phyloP scores from a whole-genome alignment of 2,797 vertebrate species.

The Sylvilagus floridanus region DNA sequence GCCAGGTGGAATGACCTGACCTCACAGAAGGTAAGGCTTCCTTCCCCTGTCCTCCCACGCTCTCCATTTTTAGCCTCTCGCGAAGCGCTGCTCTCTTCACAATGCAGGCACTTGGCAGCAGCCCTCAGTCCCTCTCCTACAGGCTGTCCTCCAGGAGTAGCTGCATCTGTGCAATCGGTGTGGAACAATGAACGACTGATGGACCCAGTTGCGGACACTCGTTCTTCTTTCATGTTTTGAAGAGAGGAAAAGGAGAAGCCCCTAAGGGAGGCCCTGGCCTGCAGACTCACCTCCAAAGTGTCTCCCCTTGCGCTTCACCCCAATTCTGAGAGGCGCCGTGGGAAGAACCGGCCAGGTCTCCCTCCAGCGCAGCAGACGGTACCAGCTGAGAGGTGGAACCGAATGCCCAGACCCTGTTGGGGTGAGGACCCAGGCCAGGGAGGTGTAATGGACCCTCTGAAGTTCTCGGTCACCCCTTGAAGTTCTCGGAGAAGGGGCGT shows the following conservation, averaged over 20 bases:
- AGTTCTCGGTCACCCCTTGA: no score
- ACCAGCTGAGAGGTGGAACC: no score
- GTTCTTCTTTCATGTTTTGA: neutral
- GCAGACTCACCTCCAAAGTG: neutral
- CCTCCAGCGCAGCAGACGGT: no score
- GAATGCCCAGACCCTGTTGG: no score
- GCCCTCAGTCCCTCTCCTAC: fast-evolving
- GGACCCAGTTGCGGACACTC: neutral
- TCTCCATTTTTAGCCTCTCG: neutral
- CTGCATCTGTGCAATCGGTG: fast-evolving
- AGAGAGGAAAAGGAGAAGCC: neutral
- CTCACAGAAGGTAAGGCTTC: neutral
- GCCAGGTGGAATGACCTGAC: neutral
- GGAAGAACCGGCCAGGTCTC: no score
- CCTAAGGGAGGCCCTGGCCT: no score
- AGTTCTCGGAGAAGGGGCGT: no score
- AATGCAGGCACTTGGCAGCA: neutral
- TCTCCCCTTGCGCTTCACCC: no score
- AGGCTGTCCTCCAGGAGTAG: fast-evolving
- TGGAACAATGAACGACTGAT: neutral
- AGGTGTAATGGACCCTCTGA: no score
- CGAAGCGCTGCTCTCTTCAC: no score
- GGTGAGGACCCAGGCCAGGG: no score
- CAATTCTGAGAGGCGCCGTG: neutral
- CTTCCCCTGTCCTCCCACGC: no score